A percentile compares a stretch with the other conserved stretches of the same genome.
These are phyloP conservation scores for Deilephila elpenor DNA, from an alignment of 2,888 invertebrate species.

Conservation along the genomic window DNA sequence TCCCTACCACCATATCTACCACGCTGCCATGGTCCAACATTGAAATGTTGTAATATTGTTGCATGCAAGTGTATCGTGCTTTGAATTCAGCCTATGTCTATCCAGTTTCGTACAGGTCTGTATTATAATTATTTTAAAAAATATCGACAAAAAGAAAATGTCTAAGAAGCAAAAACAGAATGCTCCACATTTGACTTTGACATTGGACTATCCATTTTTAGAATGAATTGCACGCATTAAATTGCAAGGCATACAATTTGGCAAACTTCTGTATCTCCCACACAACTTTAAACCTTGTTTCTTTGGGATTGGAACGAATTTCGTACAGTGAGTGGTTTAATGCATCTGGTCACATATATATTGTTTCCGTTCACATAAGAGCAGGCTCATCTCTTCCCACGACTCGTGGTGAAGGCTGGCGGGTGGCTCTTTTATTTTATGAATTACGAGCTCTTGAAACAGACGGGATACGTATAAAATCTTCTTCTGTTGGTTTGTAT, in stretches of 20 bases:
- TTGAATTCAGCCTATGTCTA: neutral
- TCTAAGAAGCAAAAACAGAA: too few species aligned
- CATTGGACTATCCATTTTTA: conserved; percentile 6
- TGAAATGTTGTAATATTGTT: too few species aligned
- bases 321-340: neutral
- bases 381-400: neutral
- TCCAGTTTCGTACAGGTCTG: neutral
- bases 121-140: neutral
- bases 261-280: neutral
- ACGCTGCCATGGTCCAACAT: too few species aligned
- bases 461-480: neutral
- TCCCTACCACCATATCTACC: too few species aligned
- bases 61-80: neutral
- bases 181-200: neutral
- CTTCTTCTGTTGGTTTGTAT: too few species aligned
- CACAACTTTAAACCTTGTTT: neutral
- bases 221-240: conserved; percentile 6
- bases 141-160: too few species aligned
- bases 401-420: neutral
- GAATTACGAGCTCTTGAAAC: neutral
- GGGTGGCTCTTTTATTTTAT: neutral
- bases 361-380: neutral
- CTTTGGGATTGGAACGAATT: neutral
- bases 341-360: neutral
- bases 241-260: neutral